Conservation (phyloP, 2,888 invertebrate genomes). For the Ophion costatus region DNA sequence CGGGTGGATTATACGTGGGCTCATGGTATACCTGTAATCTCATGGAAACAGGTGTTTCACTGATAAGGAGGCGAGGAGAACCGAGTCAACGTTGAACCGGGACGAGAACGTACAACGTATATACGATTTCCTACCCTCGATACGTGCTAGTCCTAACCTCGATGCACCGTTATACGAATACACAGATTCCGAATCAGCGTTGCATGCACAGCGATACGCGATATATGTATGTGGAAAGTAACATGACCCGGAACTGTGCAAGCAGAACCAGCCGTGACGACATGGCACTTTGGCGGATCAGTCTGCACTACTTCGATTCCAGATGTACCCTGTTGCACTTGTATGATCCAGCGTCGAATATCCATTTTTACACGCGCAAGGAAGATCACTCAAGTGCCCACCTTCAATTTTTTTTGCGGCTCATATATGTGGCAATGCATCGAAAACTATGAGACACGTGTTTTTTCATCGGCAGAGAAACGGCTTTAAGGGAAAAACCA, state of each 20-base stretch:
- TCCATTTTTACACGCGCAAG: background rate
- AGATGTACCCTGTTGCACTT: background rate
- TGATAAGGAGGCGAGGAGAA: conserved; percentile 53
- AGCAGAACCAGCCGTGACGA: background rate
- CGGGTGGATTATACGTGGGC: conserved; percentile 51
- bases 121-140: conserved; percentile 9
- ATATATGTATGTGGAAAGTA: background rate
- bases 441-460: too few species aligned
- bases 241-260: background rate
- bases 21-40: conserved; percentile 52
- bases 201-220: background rate
- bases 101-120: conserved; percentile 26
- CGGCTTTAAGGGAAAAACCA: too few species aligned
- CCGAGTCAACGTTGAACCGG: conserved; percentile 26
- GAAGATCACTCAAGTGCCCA: too few species aligned
- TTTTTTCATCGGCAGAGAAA: too few species aligned
- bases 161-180: background rate
- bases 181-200: background rate
- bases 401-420: too few species aligned
- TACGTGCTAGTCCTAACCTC: background rate
- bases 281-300: conserved; percentile 17
- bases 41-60: conserved; percentile 64
- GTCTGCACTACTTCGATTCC: background rate
- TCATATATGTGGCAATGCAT: too few species aligned
- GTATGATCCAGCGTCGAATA: background rate